These are phyloP conservation scores for Anolis apletophallus DNA, from an alignment of 2,797 vertebrate genomes.

Conservation along the genomic window DNA sequence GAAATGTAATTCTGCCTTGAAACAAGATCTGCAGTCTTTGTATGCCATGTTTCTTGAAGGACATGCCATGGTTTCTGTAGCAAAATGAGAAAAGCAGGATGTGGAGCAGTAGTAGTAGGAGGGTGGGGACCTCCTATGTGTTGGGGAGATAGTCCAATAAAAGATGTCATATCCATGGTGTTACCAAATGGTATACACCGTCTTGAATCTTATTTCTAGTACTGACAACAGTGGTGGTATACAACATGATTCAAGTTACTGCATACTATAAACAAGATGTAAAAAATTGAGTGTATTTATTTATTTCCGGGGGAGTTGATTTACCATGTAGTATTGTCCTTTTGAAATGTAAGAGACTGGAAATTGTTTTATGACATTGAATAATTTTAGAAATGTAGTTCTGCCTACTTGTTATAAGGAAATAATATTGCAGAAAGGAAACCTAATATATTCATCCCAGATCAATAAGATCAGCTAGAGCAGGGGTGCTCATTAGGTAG, in stretches of 20 bases:
- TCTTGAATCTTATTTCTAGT: too few relatives aligned
- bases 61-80: background rate
- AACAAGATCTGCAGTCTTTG: background rate
- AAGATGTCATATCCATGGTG: too few relatives aligned
- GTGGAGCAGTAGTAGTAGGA: background rate
- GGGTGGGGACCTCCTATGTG: too few relatives aligned
- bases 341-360: conserved; percentile 1
- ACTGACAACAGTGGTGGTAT: too few relatives aligned
- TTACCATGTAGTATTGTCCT: background rate
- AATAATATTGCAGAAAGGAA: background rate
- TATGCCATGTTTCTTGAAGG: background rate
- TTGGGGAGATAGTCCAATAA: too few relatives aligned
- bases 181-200: too few relatives aligned
- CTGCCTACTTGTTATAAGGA: background rate
- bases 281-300: background rate
- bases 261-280: too few relatives aligned
- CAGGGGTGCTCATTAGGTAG: too few relatives aligned
- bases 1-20: background rate
- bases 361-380: conserved; percentile 11
- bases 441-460: background rate
- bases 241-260: too few relatives aligned
- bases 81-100: background rate
- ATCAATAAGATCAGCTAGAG: too few relatives aligned
- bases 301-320: conserved; percentile 12
- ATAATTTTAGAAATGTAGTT: conserved; percentile 20